Base-by-base conservation (phyloP, 2,888 invertebrate species). In the Drosophila monieri region DNA sequence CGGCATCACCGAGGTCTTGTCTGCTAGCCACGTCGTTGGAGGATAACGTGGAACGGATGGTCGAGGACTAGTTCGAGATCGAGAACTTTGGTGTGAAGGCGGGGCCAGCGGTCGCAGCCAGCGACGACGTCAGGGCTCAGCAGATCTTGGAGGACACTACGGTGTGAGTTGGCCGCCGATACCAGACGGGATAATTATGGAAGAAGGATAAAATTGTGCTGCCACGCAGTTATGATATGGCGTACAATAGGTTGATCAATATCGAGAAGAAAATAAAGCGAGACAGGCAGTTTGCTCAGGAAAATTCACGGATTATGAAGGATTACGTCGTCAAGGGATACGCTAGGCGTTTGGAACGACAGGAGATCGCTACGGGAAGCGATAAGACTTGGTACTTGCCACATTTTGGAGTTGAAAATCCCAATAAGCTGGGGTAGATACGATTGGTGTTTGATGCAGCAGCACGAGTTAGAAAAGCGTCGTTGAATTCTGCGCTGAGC, bases 321-420 rank as follows among this genome's bases (percentile, higher is more conserved):
- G n/a, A n/a, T n/a, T n/a, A n/a, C n/a, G n/a, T n/a, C n/a, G n/a
- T n/a, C n/a, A n/a, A n/a, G n/a, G n/a, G n/a, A n/a, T n/a, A n/a
- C n/a, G n/a, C n/a, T n/a, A n/a, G n/a, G n/a, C n/a, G 27, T 4
- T 14, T 52, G 59, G 37, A 46, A n/a, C 46, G 14, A 6, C 9
- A 46, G 3, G 37, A 52, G 18, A 10, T 52, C 27, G 27, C 35
- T 18, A n/a, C 37, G 32, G 21, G n/a, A 12, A 37, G 21, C 37
- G 30, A 32, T 15, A 32, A 10, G 21, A 15, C 18, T 4, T 51
- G 51, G 12, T 37, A 51, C 2, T 12, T 85, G n/a, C 86, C 86
- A 4, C 80, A 88, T 87, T 89, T 68, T 71, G 23, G 74, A 5
- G 81, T 87, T 1, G 65, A 30, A 6, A 89, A 89, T 37, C 75